phyloP scores from a whole-genome alignment of 2,113 vertebrate species.

The Cairina moschata region DNA sequence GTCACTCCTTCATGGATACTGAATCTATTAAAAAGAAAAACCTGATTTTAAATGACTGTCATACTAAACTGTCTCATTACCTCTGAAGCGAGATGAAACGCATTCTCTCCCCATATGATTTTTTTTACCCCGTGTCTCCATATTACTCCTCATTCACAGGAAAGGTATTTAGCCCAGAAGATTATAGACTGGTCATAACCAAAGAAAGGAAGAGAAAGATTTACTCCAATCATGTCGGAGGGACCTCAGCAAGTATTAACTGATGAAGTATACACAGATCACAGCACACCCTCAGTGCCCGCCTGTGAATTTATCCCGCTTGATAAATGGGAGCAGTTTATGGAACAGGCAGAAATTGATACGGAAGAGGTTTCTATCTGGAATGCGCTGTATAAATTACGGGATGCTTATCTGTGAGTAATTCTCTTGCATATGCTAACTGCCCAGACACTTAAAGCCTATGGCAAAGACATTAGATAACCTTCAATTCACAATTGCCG shows the following conservation, averaged over 20 bases:
- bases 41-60: conserved; percentile 71
- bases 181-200: conserved; percentile 64
- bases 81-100: conserved; percentile 69
- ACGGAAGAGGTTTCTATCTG: conserved; percentile 5
- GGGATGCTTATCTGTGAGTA: conserved; percentile 12
- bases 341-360: conserved; percentile 49
- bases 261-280: conserved; percentile 45
- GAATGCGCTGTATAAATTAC: conserved; percentile 27
- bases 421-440: conserved; percentile 38
- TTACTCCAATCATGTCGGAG: conserved; percentile 44
- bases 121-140: conserved; percentile 28
- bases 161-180: conserved; percentile 27
- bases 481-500: conserved; percentile 39
- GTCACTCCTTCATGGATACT: conserved; percentile 34
- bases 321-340: conserved; percentile 55
- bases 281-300: not conserved
- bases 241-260: conserved; percentile 44
- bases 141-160: conserved; percentile 45
- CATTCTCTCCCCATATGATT: not conserved
- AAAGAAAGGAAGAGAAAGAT: conserved; percentile 55
- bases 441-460: conserved; percentile 7
- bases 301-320: not conserved
- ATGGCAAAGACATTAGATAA: conserved; percentile 31
- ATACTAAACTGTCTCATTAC: conserved; percentile 71
- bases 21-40: conserved; percentile 64